Conservation (phyloP, 2,113 vertebrate species). For the Paratilapia polleni region DNA sequence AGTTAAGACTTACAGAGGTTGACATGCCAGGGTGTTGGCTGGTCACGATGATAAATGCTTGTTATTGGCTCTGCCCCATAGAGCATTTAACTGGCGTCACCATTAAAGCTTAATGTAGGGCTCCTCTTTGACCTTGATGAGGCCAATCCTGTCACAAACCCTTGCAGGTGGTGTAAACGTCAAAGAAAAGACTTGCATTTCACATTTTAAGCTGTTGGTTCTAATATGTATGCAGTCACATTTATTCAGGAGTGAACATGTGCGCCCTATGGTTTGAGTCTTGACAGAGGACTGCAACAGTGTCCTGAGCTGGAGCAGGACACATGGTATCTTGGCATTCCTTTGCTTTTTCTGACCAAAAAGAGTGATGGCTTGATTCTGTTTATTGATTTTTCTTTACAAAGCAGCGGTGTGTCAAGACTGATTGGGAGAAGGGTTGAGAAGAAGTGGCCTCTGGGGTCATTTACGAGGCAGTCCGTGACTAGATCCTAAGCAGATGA, state of each 20-base stretch:
- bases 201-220: background rate
- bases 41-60: slow-evolving; percentile 72
- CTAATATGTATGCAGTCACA: slow-evolving; percentile 2
- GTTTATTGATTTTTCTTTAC: slow-evolving; percentile 69
- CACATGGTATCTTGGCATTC: slow-evolving; percentile 36
- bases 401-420: slow-evolving; percentile 65
- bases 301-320: slow-evolving; percentile 24
- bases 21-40: slow-evolving; percentile 48
- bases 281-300: slow-evolving; percentile 20
- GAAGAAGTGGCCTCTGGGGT: slow-evolving; percentile 64
- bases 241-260: slow-evolving; percentile 8
- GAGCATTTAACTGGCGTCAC: slow-evolving; percentile 63
- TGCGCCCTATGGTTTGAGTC: background rate
- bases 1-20: slow-evolving; percentile 59
- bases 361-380: slow-evolving; percentile 72
- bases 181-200: slow-evolving; percentile 15
- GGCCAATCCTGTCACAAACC: slow-evolving; percentile 47
- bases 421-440: slow-evolving; percentile 62
- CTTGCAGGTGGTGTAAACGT: slow-evolving; percentile 27
- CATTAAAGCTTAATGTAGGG: slow-evolving; percentile 66
- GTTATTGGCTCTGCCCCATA: slow-evolving; percentile 70
- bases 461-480: slow-evolving; percentile 63
- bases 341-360: slow-evolving; percentile 49
- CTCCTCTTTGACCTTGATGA: slow-evolving; percentile 67
- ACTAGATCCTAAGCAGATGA: slow-evolving; percentile 66